Percentiles rank a stretch among this genome's conserved stretches.
These are phyloP conservation scores for Dorcus hopei DNA, from an alignment of 2,888 invertebrate genomes.

Conservation along the genomic window DNA sequence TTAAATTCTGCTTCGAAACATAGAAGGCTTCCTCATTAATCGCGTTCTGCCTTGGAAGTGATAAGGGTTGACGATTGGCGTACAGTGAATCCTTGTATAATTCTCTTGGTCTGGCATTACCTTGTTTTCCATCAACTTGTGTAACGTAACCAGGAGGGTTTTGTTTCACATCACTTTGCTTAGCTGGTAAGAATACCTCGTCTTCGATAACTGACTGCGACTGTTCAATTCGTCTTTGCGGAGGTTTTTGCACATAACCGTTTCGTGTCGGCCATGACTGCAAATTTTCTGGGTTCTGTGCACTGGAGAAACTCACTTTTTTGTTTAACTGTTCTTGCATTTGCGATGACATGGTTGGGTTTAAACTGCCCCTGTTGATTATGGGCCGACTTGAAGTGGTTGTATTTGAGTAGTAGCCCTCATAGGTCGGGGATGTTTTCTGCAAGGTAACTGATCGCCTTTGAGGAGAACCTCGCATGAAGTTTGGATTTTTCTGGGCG, in stretches of 20 bases:
- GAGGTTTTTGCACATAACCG: constrained; percentile 47
- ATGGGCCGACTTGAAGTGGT: constrained; percentile 45
- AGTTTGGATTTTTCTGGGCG: constrained; percentile 28
- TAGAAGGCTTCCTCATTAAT: no score
- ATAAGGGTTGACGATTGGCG: no score
- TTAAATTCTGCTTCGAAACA: no score
- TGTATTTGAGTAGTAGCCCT: constrained; percentile 22
- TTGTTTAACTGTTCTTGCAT: constrained; percentile 47
- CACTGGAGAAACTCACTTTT: constrained; percentile 52
- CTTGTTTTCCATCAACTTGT: no score
- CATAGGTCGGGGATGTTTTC: constrained; percentile 10
- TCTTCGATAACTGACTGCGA: constrained; percentile 31
- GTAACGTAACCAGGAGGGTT: neutral
- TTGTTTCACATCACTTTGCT: neutral
- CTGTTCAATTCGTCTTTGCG: constrained; percentile 40
- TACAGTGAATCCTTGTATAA: no score
- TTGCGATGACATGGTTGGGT: constrained; percentile 34
- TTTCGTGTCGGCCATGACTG: constrained; percentile 52
- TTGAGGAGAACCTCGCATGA: constrained; percentile 32
- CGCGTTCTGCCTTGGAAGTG: no score
- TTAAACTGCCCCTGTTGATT: constrained; percentile 54
- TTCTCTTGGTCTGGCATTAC: no score
- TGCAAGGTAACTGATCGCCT: constrained; percentile 28
- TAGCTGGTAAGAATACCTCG: constrained; percentile 41
- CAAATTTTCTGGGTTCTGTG: constrained; percentile 24